Conservation (phyloP, 1,140 invertebrate species). For the Drosophila sp. region DNA sequence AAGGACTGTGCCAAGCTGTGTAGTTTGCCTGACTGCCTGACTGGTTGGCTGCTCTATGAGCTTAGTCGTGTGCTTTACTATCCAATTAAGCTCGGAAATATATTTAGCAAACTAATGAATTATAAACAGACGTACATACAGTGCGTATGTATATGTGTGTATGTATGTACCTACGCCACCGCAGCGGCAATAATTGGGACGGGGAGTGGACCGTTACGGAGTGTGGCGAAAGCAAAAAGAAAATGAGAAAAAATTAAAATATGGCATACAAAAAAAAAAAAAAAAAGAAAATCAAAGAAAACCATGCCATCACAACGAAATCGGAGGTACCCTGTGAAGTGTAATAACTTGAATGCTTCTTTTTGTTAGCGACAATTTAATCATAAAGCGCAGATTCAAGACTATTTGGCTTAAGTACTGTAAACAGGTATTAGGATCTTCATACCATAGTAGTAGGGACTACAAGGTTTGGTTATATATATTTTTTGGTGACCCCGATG, state of each 20-base stretch:
- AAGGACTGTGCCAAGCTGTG: constrained; percentile 25
- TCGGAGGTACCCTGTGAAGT: background rate
- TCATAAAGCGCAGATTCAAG: too few relatives aligned
- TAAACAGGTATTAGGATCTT: too few relatives aligned
- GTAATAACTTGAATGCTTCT: background rate
- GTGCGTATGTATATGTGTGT: background rate
- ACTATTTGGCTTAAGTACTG: too few relatives aligned
- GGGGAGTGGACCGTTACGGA: too few relatives aligned
- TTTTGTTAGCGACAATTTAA: background rate
- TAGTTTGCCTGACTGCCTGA: constrained; percentile 42
- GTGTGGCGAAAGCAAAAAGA: background rate
- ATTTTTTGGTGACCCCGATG: background rate
- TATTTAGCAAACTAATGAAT: constrained; percentile 77
- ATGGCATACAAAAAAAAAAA: background rate
- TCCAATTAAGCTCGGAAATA: constrained; percentile 72
- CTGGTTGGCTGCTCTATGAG: constrained; percentile 50
- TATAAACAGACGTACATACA: constrained; percentile 58
- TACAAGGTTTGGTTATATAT: too few relatives aligned
- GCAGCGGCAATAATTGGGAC: background rate
- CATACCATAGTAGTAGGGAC: too few relatives aligned
- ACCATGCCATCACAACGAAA: background rate
- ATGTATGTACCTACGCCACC: background rate
- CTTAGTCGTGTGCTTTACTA: constrained; percentile 62
- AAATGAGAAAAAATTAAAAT: constrained; percentile 7
- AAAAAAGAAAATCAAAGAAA: background rate